Evolutionary conservation across 2,888 invertebrate species (phyloP), one percentile per base, ranked within the genome.

Genomic region (Agelastica alni): DNA sequence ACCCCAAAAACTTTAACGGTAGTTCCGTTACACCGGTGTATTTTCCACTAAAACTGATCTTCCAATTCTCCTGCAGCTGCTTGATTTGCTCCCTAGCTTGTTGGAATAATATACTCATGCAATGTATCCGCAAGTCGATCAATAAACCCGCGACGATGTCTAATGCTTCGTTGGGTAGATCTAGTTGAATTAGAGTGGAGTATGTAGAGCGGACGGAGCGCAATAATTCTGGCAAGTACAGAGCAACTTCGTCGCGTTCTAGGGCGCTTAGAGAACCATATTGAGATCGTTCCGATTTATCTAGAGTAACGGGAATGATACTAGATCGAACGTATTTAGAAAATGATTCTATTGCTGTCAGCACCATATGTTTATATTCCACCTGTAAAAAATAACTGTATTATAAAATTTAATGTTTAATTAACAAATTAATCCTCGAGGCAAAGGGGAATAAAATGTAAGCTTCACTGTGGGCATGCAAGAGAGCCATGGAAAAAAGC

Each of bases 111-210:
- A 89, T 87, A 5, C 86, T 83, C 81, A 96, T 88, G 63, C 94
- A 93, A 74, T 92, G 89, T 51, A 92, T 81, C 60, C 94, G 85
- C 68, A 96, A 84, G 73, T 96, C 93, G 74, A 93, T 88, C 61
- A 95, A 88, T 34, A 96, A 83, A 61, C 85, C 85, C 68, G 91
- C 89, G 44, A 96, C 86, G 55, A 93, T 86, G 65, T 91, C 91
- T 47, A 94, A 79, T 3, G 93, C 92, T 76, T 96, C 94, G 48
- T 87, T 88, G 0, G 94, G 94, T 53, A 96, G 79, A 75, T 96
- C 96, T 28, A 95, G 79, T 54, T 89, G 86, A 61, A 93, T 86
- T 14, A 96, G 78, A 3, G 87, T 85, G 30, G 88, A 85, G 70
- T 93, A 92, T 39, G 92, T 88, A 46, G 89, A 87, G 56, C 91